Base-by-base conservation (phyloP, 2,888 invertebrate species). In the Prosopocoilus inquinatus region DNA sequence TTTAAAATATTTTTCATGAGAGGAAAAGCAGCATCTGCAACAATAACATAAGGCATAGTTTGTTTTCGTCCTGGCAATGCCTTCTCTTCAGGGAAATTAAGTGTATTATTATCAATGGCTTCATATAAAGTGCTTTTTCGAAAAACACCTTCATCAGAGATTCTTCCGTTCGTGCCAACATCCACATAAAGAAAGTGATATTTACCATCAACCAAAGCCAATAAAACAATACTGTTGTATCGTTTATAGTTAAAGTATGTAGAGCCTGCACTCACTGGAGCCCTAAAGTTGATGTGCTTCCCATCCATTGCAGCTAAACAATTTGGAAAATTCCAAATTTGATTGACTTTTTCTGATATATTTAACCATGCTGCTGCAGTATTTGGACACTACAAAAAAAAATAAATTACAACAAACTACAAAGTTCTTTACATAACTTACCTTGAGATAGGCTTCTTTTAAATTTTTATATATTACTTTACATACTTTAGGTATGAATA, bases 11-110 rank as follows among this genome's bases (percentile, higher is more conserved):
- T 50, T 8, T 50, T 43, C 47, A 57, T 59, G 32, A 70, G 36
- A 9, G 67, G 58, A 60, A 70, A 71, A 20, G 67, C 69, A 45
- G 65, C 64, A 63, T 70, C 70, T 7, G 65, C 67, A 16, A 70
- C 63, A 32, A 67, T 62, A 2, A 67, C 64, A 62, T 62, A 63
- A 7, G 67, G 66, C 3, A 66, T 49, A 28, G 55, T 54, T 38
- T 36, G 45, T 16, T 36, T 12, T 44, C 62, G 53, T n/a, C 51
- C 56, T 35, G 65, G 65, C 35, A 69, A 49, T 32, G 60, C 36
- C 47, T 53, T 48, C 28, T 58, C 45, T 60, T 61, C 56, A 12
- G 69, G 67, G 15, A 70, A 47, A 55, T 70, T 61, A 39, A 70
- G 47, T 13, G 45, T 15, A 53, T 64, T 65, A 8, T 47, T 50